Evolutionary conservation across 2,113 vertebrate species (phyloP), one percentile per base, ranked within the genome.

Genomic region (Bos javanicus): DNA sequence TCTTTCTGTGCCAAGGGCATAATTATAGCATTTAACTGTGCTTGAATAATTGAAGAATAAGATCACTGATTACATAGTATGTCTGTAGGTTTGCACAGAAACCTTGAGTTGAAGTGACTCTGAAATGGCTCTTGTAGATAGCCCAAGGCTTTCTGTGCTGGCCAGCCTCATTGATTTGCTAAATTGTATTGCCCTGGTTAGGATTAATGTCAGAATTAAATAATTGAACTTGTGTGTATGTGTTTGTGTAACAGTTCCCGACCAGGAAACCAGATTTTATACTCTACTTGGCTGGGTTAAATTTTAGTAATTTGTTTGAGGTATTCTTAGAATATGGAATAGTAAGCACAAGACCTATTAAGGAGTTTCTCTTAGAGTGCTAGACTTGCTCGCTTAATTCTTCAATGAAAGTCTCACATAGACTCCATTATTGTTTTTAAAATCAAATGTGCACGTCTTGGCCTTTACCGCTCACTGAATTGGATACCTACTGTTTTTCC

Each of bases 401-500:
- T 84, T 98, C 98, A 96, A 36, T 98, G 97, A 98, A 98, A 25
- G 13, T 97, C 96, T 97, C 98, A 98, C 96, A 97, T 87, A 98
- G 98, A 95, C 93, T 97, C 95, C 97, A 76, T 98, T 97, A 96
- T 98, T 98, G 98, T 98, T 98, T 97, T 98, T 87, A 99, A 99
- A 98, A 98, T 93, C 96, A 98, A 98, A 94, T 98, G 93, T 98
- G 84, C 85, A 83, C 13, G 74, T 98, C 91, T 98, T 99, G 98
- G 97, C 97, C 52, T 59, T 98, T 98, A 92, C 95, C 98, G 94
- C 98, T 98, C 97, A 98, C 96, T 98, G 98, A 98, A 98, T 98
- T 98, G 98, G 97, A 97, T 98, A 98, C 93, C 97, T 98, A 98
- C 97, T 98, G 98, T 98, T 99, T 99, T 99, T 98, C 98, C 96